Percentiles rank a stretch among this genome's conserved stretches.
phyloP scores from a whole-genome alignment of 2,888 invertebrate species.

The Pterobdella sp. region DNA sequence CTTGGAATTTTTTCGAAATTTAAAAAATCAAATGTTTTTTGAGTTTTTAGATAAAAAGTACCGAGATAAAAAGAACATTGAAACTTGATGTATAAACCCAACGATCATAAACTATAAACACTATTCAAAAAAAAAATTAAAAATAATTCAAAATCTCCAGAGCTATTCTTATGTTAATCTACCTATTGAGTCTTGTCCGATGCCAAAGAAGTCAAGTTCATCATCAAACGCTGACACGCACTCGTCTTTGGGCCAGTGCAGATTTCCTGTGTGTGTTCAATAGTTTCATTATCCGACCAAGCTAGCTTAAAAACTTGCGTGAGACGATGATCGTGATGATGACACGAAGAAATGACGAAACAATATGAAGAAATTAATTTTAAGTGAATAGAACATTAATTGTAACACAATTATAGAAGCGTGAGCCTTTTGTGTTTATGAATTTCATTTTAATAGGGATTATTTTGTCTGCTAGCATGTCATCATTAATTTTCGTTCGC shows the following conservation, averaged over 20 bases:
- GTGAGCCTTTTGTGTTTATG: too few species aligned
- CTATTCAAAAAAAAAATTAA: not conserved
- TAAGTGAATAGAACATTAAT: too few species aligned
- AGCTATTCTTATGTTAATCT: slow-evolving; percentile 99
- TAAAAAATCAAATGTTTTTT: not conserved
- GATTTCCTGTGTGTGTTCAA: slow-evolving; percentile 66
- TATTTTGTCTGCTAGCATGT: too few species aligned
- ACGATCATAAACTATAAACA: not conserved
- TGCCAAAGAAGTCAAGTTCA: slow-evolving; percentile 97
- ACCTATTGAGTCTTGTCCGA: slow-evolving; percentile 88
- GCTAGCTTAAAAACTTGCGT: not conserved
- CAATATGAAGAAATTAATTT: too few species aligned
- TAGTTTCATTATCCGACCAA: not conserved
- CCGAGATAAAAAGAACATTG: not conserved
- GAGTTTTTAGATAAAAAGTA: not conserved
- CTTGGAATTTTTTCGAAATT: too few species aligned
- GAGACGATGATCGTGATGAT: slow-evolving; percentile 14
- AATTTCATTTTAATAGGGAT: too few species aligned
- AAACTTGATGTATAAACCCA: not conserved
- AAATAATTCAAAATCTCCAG: slow-evolving; percentile 83
- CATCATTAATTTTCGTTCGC: too few species aligned
- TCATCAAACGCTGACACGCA: slow-evolving; percentile 98
- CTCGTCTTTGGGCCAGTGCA: slow-evolving; percentile 98
- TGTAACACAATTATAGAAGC: too few species aligned
- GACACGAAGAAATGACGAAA: too few species aligned